Conservation (phyloP, 2,113 vertebrate species). For the Callionymus lyra region DNA sequence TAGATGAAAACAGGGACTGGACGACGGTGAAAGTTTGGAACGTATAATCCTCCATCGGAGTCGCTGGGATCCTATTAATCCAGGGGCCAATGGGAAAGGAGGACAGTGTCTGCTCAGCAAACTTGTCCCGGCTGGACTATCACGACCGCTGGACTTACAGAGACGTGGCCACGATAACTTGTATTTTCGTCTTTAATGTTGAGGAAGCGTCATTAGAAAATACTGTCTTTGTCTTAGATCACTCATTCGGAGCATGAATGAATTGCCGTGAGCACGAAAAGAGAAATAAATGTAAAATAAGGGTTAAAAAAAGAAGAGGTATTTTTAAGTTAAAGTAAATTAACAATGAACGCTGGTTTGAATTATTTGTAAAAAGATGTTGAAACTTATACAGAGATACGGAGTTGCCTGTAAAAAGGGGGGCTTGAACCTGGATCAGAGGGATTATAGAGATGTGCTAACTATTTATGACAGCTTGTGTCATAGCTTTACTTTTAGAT, state of each 20-base stretch:
- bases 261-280: too few species aligned
- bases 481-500: slow-evolving; percentile 11
- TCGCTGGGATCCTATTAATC: slow-evolving; percentile 69
- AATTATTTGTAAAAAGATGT: neutral
- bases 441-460: slow-evolving; percentile 49
- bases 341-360: too few species aligned
- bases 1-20: slow-evolving; percentile 52
- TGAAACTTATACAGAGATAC: too few species aligned
- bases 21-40: slow-evolving; percentile 51
- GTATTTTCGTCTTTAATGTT: neutral
- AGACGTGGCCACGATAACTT: neutral
- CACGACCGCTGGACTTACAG: slow-evolving; percentile 28
- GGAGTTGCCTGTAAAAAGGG: slow-evolving; percentile 3
- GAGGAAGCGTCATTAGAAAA: slow-evolving; percentile 3
- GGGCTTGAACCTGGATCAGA: slow-evolving; percentile 23
- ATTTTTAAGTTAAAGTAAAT: too few species aligned
- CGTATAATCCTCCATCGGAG: slow-evolving; percentile 58
- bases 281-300: too few species aligned
- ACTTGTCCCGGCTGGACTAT: slow-evolving; percentile 41
- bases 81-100: slow-evolving; percentile 67
- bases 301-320: too few species aligned
- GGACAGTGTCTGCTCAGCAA: slow-evolving; percentile 69
- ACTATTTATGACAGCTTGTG: slow-evolving; percentile 39
- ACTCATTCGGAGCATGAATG: too few species aligned
- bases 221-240: too few species aligned